Evolutionary conservation across 2,888 invertebrate genomes (phyloP).

Genomic region (Drosophila histrio): DNA sequence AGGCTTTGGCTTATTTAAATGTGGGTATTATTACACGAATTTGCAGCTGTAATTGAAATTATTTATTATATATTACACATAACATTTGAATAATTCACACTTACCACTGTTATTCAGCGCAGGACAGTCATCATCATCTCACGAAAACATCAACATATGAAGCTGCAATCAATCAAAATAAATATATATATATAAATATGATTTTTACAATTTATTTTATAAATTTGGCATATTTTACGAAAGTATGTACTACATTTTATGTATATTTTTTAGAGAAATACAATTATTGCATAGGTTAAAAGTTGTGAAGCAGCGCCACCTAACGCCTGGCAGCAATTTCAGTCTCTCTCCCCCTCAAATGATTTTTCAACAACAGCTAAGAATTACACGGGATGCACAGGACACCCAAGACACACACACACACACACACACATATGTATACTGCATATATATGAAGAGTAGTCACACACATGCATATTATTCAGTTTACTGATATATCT

Average conservation of each 20-base stretch:
- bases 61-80: too few relatives aligned
- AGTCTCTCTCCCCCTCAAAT: conserved; percentile 14
- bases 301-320: background rate
- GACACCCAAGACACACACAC: conserved; percentile 24
- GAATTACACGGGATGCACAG: conserved; percentile 58
- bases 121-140: conserved; percentile 43
- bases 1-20: conserved; percentile 16
- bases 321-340: conserved; percentile 6
- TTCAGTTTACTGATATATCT: background rate
- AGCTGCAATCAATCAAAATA: conserved; percentile 20
- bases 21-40: conserved; percentile 19
- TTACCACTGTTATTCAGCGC: conserved; percentile 53
- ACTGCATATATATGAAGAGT: too few relatives aligned
- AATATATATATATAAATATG: background rate
- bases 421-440: too few relatives aligned
- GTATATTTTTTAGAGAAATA: background rate
- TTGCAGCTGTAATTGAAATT: conserved; percentile 26
- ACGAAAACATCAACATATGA: conserved; percentile 13
- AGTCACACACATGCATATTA: conserved; percentile 25
- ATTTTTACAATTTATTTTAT: background rate
- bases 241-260: background rate
- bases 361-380: conserved; percentile 42
- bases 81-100: conserved; percentile 7
- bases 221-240: background rate
- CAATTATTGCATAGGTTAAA: background rate